Evolutionary conservation across 1,140 invertebrate genomes (phyloP).

Genomic region (Sinella curviseta): DNA sequence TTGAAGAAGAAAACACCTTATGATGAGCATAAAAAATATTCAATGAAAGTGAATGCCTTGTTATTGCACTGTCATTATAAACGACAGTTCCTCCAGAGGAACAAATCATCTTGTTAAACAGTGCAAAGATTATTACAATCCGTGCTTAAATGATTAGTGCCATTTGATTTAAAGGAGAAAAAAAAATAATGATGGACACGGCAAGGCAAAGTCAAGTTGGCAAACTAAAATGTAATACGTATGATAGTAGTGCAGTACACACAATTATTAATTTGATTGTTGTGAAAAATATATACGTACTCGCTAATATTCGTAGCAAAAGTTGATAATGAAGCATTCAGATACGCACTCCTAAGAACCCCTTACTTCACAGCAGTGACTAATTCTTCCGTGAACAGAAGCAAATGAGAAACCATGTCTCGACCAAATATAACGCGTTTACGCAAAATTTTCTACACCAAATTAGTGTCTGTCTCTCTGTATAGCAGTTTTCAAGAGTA

Average conservation of each 20-base stretch:
- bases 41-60: too few relatives aligned
- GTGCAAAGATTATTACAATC: background rate
- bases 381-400: constrained; percentile 21
- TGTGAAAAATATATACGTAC: background rate
- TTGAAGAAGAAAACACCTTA: too few relatives aligned
- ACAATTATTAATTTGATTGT: background rate
- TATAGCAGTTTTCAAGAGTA: too few relatives aligned
- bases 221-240: background rate
- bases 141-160: constrained; percentile 16
- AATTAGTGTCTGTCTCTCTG: constrained; percentile 7
- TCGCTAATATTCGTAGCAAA: constrained; percentile 23
- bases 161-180: constrained; percentile 16
- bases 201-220: too few relatives aligned
- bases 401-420: constrained; percentile 23
- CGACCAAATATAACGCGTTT: constrained; percentile 21
- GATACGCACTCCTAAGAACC: constrained; percentile 14
- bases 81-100: background rate
- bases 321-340: constrained; percentile 21
- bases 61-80: too few relatives aligned
- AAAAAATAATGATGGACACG: constrained; percentile 14
- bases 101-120: constrained; percentile 7
- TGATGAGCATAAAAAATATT: too few relatives aligned
- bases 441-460: constrained; percentile 27
- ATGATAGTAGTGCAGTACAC: too few relatives aligned
- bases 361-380: constrained; percentile 18